phyloP scores from a whole-genome alignment of 2,797 vertebrate species.

The Mormyrus proboscirostris region DNA sequence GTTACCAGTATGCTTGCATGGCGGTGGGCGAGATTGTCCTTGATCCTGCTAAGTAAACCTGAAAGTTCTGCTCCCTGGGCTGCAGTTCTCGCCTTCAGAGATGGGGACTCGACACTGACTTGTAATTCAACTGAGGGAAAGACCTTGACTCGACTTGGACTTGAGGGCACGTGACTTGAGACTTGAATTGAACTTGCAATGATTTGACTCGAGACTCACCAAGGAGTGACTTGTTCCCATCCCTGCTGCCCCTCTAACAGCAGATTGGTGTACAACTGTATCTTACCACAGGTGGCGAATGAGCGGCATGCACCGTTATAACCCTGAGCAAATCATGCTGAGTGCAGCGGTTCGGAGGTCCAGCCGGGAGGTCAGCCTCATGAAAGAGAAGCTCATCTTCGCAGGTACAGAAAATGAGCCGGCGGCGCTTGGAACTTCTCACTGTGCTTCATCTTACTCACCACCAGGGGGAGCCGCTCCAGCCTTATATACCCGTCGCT shows the following conservation, averaged over 20 bases:
- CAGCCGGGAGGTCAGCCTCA: conserved; percentile 89
- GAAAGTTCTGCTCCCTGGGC: not conserved
- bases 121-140: not conserved
- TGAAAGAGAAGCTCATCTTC: conserved; percentile 99
- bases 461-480: conserved; percentile 55
- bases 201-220: not conserved
- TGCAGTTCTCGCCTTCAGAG: not conserved
- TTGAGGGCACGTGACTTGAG: not conserved
- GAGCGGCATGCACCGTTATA: conserved; percentile 86
- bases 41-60: not conserved
- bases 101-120: not conserved
- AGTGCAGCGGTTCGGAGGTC: conserved; percentile 79
- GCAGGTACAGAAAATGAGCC: conserved; percentile 63
- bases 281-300: conserved; percentile 75
- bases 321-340: conserved; percentile 98
- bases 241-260: not conserved
- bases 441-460: conserved; percentile 10
- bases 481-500: conserved; percentile 34
- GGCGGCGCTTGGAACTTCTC: conserved; percentile 14
- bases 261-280: not conserved
- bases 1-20: not conserved
- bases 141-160: not conserved
- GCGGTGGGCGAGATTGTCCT: not conserved
- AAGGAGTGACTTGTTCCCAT: not conserved
- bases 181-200: not conserved